Conservation (phyloP, 2,797 vertebrate genomes). For the Merluccius polli region DNA sequence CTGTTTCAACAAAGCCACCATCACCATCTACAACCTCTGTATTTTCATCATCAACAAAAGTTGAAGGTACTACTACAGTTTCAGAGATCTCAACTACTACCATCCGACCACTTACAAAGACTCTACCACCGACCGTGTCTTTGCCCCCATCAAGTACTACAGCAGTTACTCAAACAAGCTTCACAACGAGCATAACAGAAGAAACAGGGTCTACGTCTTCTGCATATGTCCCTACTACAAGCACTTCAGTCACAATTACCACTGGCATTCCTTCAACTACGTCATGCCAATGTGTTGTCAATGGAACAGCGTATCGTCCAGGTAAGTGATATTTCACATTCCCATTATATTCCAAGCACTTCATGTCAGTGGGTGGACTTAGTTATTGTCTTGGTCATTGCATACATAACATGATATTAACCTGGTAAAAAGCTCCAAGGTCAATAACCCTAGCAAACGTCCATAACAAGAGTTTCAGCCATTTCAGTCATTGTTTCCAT, state of each 20-base stretch:
- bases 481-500: neutral
- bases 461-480: neutral
- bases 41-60: too few relatives aligned
- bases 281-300: constrained; percentile 54
- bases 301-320: constrained; percentile 39
- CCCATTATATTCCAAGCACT: neutral
- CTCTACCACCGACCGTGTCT: constrained; percentile 23
- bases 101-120: constrained; percentile 43
- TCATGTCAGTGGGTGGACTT: neutral
- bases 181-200: neutral
- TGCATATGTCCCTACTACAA: neutral
- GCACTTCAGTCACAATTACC: neutral
- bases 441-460: neutral
- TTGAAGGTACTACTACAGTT: neutral
- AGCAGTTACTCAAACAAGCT: neutral
- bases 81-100: neutral
- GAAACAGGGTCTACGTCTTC: neutral
- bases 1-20: neutral
- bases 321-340: constrained; percentile 43
- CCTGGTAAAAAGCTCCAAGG: too few relatives aligned
- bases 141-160: neutral
- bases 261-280: neutral
- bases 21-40: too few relatives aligned
- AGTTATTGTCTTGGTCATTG: neutral
- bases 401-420: neutral